A percentile compares a stretch with the other conserved stretches of the same genome.
These are phyloP conservation scores for Petrolisthes cinctipes DNA, from an alignment of 2,888 invertebrate genomes.

Conservation along the genomic window DNA sequence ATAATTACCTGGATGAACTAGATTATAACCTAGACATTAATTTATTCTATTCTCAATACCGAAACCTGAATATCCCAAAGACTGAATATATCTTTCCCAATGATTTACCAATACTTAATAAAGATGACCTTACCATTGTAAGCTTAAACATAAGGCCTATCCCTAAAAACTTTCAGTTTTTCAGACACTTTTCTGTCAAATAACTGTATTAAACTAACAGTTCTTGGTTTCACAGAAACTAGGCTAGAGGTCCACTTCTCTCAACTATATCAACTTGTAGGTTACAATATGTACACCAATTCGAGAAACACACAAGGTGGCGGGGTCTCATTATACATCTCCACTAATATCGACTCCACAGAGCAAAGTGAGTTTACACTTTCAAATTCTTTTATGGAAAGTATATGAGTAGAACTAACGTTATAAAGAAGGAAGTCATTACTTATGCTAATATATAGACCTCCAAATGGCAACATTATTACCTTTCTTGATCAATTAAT, in stretches of 20 bases:
- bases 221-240: conserved; percentile 13
- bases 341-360: background rate
- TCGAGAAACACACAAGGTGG: background rate
- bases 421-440: background rate
- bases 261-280: background rate
- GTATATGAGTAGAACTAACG: background rate
- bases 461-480: background rate
- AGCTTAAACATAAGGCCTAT: background rate
- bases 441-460: background rate
- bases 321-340: background rate
- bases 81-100: background rate
- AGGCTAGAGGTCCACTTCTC: background rate
- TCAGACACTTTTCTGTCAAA: background rate
- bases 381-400: background rate
- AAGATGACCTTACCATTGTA: background rate
- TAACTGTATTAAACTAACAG: background rate
- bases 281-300: background rate
- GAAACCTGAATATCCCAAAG: background rate
- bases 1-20: background rate
- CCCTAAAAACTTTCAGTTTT: background rate
- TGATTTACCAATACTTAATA: background rate
- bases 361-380: background rate
- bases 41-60: background rate
- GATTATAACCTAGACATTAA: background rate
- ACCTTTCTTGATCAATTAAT: background rate